phyloP scores from a whole-genome alignment of 1,140 invertebrate genomes.

The Stratiolaelaps scimitus region DNA sequence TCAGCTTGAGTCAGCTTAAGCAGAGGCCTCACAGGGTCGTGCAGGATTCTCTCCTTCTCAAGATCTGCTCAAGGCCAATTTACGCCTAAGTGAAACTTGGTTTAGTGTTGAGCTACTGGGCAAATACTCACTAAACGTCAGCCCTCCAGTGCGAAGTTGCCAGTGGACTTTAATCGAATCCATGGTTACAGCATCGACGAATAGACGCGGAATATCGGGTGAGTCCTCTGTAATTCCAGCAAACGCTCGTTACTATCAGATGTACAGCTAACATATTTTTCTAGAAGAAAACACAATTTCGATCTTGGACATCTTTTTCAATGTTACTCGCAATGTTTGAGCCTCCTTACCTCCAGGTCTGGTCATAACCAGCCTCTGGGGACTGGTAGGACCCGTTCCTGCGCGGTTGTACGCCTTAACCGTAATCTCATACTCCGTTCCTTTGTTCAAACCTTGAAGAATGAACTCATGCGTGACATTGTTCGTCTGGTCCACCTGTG shows the following conservation, averaged over 20 bases:
- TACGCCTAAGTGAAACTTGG: too few species aligned
- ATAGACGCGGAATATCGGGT: constrained; percentile 15
- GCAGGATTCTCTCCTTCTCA: too few species aligned
- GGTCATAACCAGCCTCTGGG: constrained; percentile 8
- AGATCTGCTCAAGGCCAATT: too few species aligned
- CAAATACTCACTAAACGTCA: constrained; percentile 4
- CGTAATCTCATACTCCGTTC: constrained; percentile 35
- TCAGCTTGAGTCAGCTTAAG: too few species aligned
- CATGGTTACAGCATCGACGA: neutral
- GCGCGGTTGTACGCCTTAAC: constrained; percentile 37
- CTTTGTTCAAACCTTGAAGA: constrained; percentile 35
- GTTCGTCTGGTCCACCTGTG: constrained; percentile 13
- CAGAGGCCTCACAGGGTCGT: too few species aligned
- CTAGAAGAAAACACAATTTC: too few species aligned
- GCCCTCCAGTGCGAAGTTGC: constrained; percentile 23
- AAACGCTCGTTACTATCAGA: too few species aligned
- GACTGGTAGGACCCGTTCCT: constrained; percentile 35
- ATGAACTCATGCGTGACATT: constrained; percentile 35
- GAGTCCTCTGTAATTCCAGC: constrained; percentile 6
- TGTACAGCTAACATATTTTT: too few species aligned
- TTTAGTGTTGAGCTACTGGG: too few species aligned
- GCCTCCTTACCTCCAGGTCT: neutral
- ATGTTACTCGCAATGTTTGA: too few species aligned
- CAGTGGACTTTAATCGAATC: constrained; percentile 19
- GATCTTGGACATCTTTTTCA: too few species aligned